Base-by-base conservation (phyloP, 2,888 invertebrate genomes). In the Beris chalybata region DNA sequence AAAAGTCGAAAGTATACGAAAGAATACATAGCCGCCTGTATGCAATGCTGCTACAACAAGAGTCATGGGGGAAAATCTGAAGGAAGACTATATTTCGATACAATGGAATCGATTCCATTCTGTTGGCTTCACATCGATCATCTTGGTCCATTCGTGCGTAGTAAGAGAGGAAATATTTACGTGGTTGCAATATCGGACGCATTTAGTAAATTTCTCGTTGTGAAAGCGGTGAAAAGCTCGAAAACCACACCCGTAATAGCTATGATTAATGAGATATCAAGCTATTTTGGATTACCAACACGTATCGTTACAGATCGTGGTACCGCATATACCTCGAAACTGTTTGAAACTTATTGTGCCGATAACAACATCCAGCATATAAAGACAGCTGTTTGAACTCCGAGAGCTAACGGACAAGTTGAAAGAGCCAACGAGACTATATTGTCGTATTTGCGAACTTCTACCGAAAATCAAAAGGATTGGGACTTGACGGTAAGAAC, bases 271-370 rank as follows among this genome's bases (percentile, higher is more conserved):
- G 68, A 73, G 3, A n/a, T 72, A 0, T 44, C 66, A 0, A 50
- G 64, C 7, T 71, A 72, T 68, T 74, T 74, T 66, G 74, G 74
- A 1, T 69, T 70, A 5, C 74, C 75, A 5, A 58, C 52, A 12
- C 55, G 71, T 9, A 69, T 76, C 2, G 68, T 75, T 6, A 70
- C 71, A 4, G 74, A 76, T 65, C 63, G 73, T 64, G 74, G 74
- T 12, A 71, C 74, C 2, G 72, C 73, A 3, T 75, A 71, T 57
- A 73, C 72, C 1, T 71, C 74, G 0, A 70, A 71, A 4, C 13
- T 31, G 7, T 74, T 74, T 50, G 69, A 70, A 63, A 13, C 57
- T 4, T 74, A 72, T 58, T 73, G 71, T 56, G 55, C 67, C 4
- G 38, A 68, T n/a, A n/a, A n/a, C n/a, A n/a, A n/a, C n/a, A n/a